Evolutionary conservation across 2,113 vertebrate genomes (phyloP), one percentile per base, ranked within the genome.

Genomic region (Semicossyphus pulcher): DNA sequence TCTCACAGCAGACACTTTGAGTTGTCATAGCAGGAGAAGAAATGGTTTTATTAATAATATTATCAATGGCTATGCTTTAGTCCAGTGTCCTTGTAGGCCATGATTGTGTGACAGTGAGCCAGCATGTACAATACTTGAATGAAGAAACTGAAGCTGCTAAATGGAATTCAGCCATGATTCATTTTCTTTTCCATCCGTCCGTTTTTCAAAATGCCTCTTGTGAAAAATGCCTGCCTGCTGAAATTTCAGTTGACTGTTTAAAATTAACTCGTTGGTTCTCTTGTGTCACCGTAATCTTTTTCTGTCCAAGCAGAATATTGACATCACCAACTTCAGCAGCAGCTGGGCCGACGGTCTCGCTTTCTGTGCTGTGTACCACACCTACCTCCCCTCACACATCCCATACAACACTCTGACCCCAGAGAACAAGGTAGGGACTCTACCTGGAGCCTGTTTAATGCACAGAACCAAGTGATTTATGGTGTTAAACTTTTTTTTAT

Each of bases 281-380:
- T 23, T 6, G 15, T 26, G 36, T n/a, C 2, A 20, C 10, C 9
- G 1, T 44, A 34, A 44, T 10, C 9, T n/a, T 66, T 60, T 54
- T 14, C 49, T 31, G 29, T 62, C 44, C 31, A 26, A 36, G 28
- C 83, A 95, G 94, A 94, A 93, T 77, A 93, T 95, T 6, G 94
- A 95, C 69, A 94, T 95, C 63, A 95, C 94, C 25, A 95, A 95
- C 85, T 95, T 95, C 89, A 95, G 94, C 89, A 95, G 93, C 80
- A 95, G 94, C 69, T 95, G 94, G 94, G 87, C 88, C 1, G 94
- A 95, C 12, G 94, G 94, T 34, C 90, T 95, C 1, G 94, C 94
- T 1, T 94, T 95, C 81, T 94, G 94, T 45, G 94, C 94, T 0
- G 80, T 95, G 32, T 94, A 92, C 66, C 94, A 95, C 85, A 92